Base-by-base conservation (phyloP, 2,113 vertebrate genomes). In the Panthera tigris region DNA sequence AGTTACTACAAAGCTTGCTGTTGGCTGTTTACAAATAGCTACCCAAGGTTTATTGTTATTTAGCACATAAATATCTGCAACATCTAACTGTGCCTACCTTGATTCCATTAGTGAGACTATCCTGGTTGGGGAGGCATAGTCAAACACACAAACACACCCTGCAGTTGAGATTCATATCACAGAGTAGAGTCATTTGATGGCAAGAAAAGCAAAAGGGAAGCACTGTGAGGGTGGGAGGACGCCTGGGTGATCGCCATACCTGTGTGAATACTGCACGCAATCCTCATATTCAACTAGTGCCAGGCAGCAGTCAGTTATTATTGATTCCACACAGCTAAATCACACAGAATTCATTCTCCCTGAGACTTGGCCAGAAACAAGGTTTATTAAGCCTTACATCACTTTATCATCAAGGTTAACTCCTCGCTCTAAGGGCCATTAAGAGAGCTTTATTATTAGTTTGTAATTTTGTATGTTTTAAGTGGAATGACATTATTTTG, bases 381-480 rank as follows among this genome's bases (percentile, higher is more conserved):
- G 85, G 93, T 98, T 98, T 97, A 98, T 97, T 97, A 97, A 94
- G 87, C 89, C 68, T 96, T 95, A 97, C 39, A 97, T 97, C 95
- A 83, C 95, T 98, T 96, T 97, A 98, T 98, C 96, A 98, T 97
- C 95, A 96, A 98, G 97, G 97, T 97, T 98, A 98, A 97, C 96
- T 97, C 91, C 93, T 96, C 73, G 66, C 95, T 98, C 92, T 98
- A 98, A 98, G 96, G 91, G 89, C 97, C 57, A 97, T 98, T 98
- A 97, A 97, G 96, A 98, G 95, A 80, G 78, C 85, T 97, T 97
- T 97, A 97, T 97, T 98, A 98, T 97, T 97, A 97, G 94, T 98
- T 98, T 97, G 91, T 96, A 97, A 98, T 98, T 98, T 98, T 98
- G 95, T 96, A 95, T 96, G 93, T 98, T 98, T 98, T 97, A 97